These are phyloP conservation scores for Drosophila azteca DNA, from an alignment of 1,140 invertebrate genomes.

Conservation along the genomic window DNA sequence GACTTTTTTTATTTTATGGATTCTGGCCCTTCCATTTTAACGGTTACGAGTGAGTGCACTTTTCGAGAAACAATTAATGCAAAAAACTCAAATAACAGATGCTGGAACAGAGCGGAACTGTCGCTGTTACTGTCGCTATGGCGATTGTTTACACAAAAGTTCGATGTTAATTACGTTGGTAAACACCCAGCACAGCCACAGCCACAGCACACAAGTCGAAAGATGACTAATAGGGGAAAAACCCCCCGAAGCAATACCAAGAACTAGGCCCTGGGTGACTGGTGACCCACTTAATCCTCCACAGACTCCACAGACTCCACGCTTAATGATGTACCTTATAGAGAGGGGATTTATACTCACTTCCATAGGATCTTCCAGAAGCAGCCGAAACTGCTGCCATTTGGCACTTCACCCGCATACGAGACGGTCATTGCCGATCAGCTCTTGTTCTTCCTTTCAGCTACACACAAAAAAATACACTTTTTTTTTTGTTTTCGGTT, in stretches of 20 bases:
- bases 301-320: background rate
- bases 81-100: constrained; percentile 42
- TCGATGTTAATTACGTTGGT: constrained; percentile 63
- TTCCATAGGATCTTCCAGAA: constrained; percentile 94
- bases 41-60: constrained; percentile 73
- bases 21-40: constrained; percentile 1
- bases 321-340: no score
- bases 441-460: constrained; percentile 28
- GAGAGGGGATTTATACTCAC: constrained; percentile 86
- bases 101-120: constrained; percentile 36
- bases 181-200: constrained; percentile 33
- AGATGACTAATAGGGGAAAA: constrained; percentile 58
- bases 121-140: constrained; percentile 20
- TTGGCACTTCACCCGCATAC: constrained; percentile 94
- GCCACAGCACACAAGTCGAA: constrained; percentile 6
- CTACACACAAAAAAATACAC: constrained; percentile 30
- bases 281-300: constrained; percentile 44
- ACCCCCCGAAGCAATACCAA: constrained; percentile 32
- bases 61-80: constrained; percentile 59
- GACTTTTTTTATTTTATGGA: no score
- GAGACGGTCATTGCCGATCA: constrained; percentile 90
- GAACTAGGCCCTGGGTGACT: constrained; percentile 2
- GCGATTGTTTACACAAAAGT: constrained; percentile 19
- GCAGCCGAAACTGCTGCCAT: constrained; percentile 94
- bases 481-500: constrained; percentile 1